Evolutionary conservation across 1,140 invertebrate genomes (phyloP).

Genomic region (Procambarus virginalis): DNA sequence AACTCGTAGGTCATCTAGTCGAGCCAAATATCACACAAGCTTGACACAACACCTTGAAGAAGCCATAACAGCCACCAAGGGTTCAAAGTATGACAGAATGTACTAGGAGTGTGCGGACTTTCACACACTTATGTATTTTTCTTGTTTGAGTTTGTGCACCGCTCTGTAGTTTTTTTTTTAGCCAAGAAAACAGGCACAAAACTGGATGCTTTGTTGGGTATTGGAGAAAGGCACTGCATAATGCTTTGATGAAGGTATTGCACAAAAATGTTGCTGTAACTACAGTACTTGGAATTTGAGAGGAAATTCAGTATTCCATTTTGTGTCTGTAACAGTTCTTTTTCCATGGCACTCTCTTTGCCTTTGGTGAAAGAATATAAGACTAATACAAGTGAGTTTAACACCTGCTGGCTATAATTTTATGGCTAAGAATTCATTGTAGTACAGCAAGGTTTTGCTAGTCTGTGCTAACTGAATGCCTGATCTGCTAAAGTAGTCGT

Average conservation of each 20-base stretch:
- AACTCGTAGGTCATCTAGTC: slow-evolving; percentile 76
- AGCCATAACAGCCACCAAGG: slow-evolving; percentile 72
- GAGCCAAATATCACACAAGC: slow-evolving; percentile 77
- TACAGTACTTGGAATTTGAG: background rate
- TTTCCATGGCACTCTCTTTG: too few species aligned
- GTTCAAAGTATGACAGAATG: background rate
- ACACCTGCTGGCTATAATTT: background rate
- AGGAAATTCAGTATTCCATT: background rate
- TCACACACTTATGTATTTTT: background rate
- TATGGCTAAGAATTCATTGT: background rate
- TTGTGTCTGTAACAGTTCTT: background rate
- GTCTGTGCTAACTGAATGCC: background rate
- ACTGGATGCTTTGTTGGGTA: background rate
- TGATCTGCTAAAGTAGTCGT: background rate
- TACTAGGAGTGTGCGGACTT: background rate
- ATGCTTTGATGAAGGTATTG: background rate
- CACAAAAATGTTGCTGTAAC: background rate
- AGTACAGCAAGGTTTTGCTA: background rate
- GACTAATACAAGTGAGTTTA: background rate
- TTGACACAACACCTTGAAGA: slow-evolving; percentile 80
- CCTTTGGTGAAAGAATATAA: background rate
- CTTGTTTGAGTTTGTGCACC: background rate
- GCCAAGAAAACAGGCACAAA: background rate
- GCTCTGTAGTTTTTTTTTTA: background rate
- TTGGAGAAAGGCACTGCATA: background rate